A percentile compares a stretch with the other conserved stretches of the same genome.
These are phyloP conservation scores for Pithys albifrons DNA, from an alignment of 2,113 vertebrate genomes.

Conservation along the genomic window DNA sequence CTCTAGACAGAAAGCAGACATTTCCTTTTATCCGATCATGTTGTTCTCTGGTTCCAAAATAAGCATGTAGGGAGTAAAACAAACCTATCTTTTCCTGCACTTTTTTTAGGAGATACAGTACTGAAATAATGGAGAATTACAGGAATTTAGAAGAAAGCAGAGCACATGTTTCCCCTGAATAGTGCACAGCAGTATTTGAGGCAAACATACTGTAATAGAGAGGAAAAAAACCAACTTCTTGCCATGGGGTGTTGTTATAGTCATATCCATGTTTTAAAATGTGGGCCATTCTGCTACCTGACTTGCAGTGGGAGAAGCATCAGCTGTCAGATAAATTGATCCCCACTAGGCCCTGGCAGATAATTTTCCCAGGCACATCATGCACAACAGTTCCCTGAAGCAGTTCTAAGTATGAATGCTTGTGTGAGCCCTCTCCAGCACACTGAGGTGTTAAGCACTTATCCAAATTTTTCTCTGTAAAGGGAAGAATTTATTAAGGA, in stretches of 20 bases:
- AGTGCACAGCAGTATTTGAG: background rate
- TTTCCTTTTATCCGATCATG: background rate
- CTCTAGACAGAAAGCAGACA: background rate
- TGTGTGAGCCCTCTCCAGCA: background rate
- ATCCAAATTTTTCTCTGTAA: background rate
- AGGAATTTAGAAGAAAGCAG: background rate
- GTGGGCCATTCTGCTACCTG: background rate
- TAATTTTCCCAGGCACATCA: background rate
- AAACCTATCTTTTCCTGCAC: background rate
- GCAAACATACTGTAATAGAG: background rate
- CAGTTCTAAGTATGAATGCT: background rate
- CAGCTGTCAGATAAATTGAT: background rate
- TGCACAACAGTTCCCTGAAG: background rate
- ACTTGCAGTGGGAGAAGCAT: background rate
- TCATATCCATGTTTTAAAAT: background rate
- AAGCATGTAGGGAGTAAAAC: background rate
- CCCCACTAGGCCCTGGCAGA: background rate
- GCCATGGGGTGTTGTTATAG: fast-evolving
- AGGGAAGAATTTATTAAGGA: background rate
- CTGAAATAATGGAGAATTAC: background rate
- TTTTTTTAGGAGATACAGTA: background rate
- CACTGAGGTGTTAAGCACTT: background rate
- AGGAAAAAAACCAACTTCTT: background rate
- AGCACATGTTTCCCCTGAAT: background rate
- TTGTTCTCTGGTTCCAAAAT: background rate